A percentile compares a stretch with the other conserved stretches of the same genome.
Evolutionary conservation across 2,113 vertebrate species (phyloP).

Genomic region (Rousettus leschenaultii): DNA sequence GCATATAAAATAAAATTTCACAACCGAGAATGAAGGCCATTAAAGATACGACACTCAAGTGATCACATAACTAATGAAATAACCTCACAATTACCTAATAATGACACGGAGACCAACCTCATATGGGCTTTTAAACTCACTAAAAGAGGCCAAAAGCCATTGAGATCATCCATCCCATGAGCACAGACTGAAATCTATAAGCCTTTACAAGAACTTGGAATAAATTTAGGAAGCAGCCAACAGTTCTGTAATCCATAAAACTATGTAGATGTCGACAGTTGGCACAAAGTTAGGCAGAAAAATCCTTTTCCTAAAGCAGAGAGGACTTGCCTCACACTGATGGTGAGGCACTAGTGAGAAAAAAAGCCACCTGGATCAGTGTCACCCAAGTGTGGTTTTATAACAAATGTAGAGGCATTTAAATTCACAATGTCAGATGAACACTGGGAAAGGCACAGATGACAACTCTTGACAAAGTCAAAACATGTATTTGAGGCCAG

Average conservation of each 20-base stretch:
- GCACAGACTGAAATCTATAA: slow-evolving; percentile 20
- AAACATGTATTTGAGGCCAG: background rate
- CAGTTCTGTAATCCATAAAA: slow-evolving; percentile 18
- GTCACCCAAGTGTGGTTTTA: slow-evolving; percentile 34
- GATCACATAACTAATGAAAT: slow-evolving; percentile 45
- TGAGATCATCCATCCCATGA: background rate
- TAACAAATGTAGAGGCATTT: slow-evolving; percentile 47
- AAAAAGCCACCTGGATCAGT: slow-evolving; percentile 51
- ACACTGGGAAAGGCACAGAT: slow-evolving; percentile 72
- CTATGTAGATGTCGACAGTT: background rate
- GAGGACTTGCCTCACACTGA: slow-evolving; percentile 46
- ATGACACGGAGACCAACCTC: slow-evolving; percentile 49
- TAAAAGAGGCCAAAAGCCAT: slow-evolving; percentile 39
- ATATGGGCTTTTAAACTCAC: slow-evolving; percentile 37
- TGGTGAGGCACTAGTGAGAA: slow-evolving; percentile 14
- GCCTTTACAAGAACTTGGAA: slow-evolving; percentile 39
- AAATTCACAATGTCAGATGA: slow-evolving; percentile 41
- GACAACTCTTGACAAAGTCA: slow-evolving; percentile 55
- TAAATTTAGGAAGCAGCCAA: slow-evolving; percentile 44
- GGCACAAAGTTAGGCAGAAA: slow-evolving; percentile 5
- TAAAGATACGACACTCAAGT: slow-evolving; percentile 41
- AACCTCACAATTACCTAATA: slow-evolving; percentile 32
- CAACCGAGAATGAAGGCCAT: slow-evolving; percentile 52
- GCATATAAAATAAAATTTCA: slow-evolving; percentile 49
- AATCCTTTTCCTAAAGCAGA: slow-evolving; percentile 59